A percentile compares a stretch with the other conserved stretches of the same genome.
Evolutionary conservation across 2,113 vertebrate species (phyloP).

Genomic region (Ranitomeya imitator): DNA sequence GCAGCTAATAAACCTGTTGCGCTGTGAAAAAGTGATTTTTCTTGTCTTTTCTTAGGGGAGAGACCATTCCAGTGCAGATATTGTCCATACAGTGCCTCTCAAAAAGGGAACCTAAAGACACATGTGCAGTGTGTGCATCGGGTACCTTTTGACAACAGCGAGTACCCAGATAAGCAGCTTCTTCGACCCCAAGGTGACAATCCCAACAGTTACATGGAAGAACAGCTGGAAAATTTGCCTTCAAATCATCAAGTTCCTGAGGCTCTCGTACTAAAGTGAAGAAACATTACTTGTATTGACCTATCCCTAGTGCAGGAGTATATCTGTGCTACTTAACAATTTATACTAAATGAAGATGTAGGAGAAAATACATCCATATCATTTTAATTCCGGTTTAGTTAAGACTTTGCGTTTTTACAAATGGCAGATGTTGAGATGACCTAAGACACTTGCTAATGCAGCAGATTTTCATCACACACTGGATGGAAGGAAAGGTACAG

Average conservation of each 20-base stretch:
- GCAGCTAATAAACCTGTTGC: background rate
- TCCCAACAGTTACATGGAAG: slow-evolving; percentile 53
- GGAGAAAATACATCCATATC: slow-evolving; percentile 61
- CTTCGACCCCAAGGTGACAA: slow-evolving; percentile 62
- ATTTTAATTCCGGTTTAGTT: slow-evolving; percentile 63
- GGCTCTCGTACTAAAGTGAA: slow-evolving; percentile 58
- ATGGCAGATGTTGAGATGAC: slow-evolving; percentile 65
- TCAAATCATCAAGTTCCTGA: slow-evolving; percentile 40
- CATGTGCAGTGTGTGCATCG: slow-evolving; percentile 69
- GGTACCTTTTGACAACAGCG: slow-evolving; percentile 72
- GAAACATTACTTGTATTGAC: slow-evolving; percentile 8
- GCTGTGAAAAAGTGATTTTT: slow-evolving; percentile 26
- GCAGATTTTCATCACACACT: slow-evolving; percentile 72
- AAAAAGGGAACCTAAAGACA: slow-evolving; percentile 87
- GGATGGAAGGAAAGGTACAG: slow-evolving; percentile 70
- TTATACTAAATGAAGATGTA: slow-evolving; percentile 67
- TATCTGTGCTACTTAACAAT: slow-evolving; percentile 58
- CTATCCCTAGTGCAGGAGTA: slow-evolving; percentile 48
- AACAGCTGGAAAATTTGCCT: slow-evolving; percentile 58
- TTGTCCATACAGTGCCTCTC: slow-evolving; percentile 83
- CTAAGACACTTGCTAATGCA: slow-evolving; percentile 67
- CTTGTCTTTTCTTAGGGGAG: slow-evolving; percentile 71
- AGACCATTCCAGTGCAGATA: slow-evolving; percentile 78
- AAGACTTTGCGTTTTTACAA: slow-evolving; percentile 62
- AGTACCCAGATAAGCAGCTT: slow-evolving; percentile 63